Evolutionary conservation across 1,140 invertebrate genomes (phyloP).

Genomic region (Schlechtendalia chinensis): DNA sequence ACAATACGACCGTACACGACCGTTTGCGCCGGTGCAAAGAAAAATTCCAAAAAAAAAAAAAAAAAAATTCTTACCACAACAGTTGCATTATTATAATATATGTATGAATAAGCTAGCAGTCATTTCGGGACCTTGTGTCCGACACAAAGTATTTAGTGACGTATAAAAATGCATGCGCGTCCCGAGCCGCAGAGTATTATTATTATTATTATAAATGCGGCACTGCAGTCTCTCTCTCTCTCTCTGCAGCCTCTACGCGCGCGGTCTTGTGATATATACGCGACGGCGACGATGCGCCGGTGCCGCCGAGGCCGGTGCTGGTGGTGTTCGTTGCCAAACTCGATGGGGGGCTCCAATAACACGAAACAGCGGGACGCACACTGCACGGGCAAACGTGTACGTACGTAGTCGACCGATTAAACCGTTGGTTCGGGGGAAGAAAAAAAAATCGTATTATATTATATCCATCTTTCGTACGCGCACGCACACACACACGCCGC

Average conservation of each 20-base stretch:
- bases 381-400: background rate
- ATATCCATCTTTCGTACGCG: background rate
- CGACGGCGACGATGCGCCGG: background rate
- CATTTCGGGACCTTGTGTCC: background rate
- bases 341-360: constrained; percentile 39
- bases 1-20: background rate
- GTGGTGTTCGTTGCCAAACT: constrained; percentile 44
- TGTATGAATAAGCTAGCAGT: background rate
- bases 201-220: constrained; percentile 28
- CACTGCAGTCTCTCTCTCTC: background rate
- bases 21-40: background rate
- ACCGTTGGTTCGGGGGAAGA: constrained; percentile 31
- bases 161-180: constrained; percentile 28
- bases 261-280: background rate
- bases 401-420: constrained; percentile 24
- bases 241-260: background rate
- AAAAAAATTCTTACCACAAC: constrained; percentile 32
- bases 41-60: constrained; percentile 7
- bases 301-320: background rate
- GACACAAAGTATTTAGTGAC: constrained; percentile 45
- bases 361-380: constrained; percentile 32
- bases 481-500: too few relatives aligned
- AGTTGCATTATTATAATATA: constrained; percentile 1
- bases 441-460: constrained; percentile 29
- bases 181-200: constrained; percentile 27